Conservation (phyloP, 2,888 invertebrate genomes). For the Temnothorax unifasciatus region DNA sequence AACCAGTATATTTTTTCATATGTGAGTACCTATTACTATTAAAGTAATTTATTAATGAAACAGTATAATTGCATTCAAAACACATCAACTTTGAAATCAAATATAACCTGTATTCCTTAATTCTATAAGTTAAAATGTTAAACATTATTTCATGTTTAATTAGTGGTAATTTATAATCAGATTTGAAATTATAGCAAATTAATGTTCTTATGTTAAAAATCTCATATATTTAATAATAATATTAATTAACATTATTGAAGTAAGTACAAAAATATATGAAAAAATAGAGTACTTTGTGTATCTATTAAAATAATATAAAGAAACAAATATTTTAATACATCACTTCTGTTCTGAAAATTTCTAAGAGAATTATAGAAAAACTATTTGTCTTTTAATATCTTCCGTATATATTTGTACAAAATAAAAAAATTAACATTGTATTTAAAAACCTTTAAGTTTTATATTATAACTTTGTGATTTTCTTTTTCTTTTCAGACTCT, state of each 20-base stretch:
- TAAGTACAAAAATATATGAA: background rate
- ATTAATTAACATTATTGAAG: background rate
- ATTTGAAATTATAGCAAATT: background rate
- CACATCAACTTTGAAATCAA: background rate
- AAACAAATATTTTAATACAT: background rate
- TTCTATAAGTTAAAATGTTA: background rate
- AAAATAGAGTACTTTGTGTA: background rate
- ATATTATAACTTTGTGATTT: background rate
- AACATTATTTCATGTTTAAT: background rate
- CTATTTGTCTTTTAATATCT: background rate
- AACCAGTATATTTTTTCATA: background rate
- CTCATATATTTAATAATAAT: background rate
- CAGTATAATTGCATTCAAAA: background rate
- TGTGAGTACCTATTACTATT: background rate
- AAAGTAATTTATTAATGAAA: conserved; percentile 4
- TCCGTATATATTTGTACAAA: background rate
- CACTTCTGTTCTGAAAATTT: background rate
- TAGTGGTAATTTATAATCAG: background rate
- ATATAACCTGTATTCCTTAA: conserved; percentile 11
- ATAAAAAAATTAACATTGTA: background rate
- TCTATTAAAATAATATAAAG: background rate
- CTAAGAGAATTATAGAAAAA: background rate
- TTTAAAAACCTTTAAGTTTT: background rate
- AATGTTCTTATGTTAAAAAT: background rate
- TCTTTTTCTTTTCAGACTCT: background rate